Conservation (phyloP, 2,888 invertebrate species). For the Stenchaetothrips biformis region DNA sequence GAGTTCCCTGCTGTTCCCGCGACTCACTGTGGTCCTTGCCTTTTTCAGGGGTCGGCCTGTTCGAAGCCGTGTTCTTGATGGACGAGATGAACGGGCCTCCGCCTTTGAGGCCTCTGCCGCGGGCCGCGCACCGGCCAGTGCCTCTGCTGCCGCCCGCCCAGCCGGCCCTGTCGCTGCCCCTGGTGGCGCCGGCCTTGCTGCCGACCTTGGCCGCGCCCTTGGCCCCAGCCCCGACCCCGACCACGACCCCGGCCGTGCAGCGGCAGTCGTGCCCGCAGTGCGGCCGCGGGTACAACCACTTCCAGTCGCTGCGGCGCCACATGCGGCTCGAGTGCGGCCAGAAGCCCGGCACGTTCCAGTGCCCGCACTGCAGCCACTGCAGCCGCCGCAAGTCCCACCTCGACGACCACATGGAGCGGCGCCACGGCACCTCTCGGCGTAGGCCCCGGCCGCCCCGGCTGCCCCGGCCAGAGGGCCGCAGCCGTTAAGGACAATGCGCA, state of each 20-base stretch:
- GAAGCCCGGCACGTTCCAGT: slow-evolving; percentile 52
- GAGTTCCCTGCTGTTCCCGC: no score
- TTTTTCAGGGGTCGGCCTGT: background rate
- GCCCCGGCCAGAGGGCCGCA: background rate
- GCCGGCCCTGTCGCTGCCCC: background rate
- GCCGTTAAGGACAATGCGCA: background rate
- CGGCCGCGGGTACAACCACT: slow-evolving; percentile 31
- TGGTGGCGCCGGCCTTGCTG: background rate
- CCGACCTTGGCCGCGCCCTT: no score
- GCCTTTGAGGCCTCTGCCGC: background rate
- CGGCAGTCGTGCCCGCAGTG: background rate
- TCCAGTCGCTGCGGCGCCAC: slow-evolving; percentile 56
- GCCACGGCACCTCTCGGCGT: background rate
- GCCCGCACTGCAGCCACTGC: slow-evolving; percentile 51
- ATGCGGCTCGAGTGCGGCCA: slow-evolving; percentile 54
- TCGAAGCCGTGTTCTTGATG: background rate
- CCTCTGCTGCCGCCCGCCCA: background rate
- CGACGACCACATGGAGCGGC: slow-evolving; percentile 46
- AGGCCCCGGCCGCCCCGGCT: background rate
- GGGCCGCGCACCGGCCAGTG: background rate
- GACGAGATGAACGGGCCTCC: background rate
- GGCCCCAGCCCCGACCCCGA: no score
- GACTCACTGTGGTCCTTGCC: background rate
- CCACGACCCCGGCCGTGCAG: background rate
- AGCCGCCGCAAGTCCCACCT: slow-evolving; percentile 53